phyloP scores from a whole-genome alignment of 2,888 invertebrate genomes.

The Malthinus seriepunctatus region DNA sequence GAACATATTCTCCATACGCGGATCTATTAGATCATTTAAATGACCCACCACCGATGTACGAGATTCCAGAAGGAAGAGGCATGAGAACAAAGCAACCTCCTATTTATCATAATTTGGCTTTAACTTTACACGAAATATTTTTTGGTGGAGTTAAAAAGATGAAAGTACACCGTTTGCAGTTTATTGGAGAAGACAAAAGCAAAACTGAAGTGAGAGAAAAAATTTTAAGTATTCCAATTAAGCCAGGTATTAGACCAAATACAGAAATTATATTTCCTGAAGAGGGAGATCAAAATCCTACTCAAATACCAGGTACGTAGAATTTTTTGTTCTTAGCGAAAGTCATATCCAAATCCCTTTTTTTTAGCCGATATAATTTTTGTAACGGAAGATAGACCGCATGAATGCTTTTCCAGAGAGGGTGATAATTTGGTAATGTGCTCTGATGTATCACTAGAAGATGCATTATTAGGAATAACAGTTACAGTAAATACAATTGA shows the following conservation, averaged over 20 bases:
- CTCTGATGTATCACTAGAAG: conserved; percentile 64
- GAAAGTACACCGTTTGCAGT: conserved; percentile 75
- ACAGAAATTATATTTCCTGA: conserved; percentile 75
- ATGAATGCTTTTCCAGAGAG: conserved; percentile 67
- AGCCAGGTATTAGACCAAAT: conserved; percentile 73
- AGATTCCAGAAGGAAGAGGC: conserved; percentile 63
- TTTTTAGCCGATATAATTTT: conserved; percentile 73
- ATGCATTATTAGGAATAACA: conserved; percentile 72
- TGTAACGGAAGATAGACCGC: conserved; percentile 71
- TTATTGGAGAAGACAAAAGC: conserved; percentile 65
- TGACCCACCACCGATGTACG: conserved; percentile 66
- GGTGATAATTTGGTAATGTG: conserved; percentile 69
- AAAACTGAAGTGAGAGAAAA: conserved; percentile 70
- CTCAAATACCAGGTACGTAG: conserved; percentile 64
- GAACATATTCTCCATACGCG: conserved; percentile 80
- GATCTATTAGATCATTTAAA: conserved; percentile 70
- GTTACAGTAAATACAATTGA: conserved; percentile 72
- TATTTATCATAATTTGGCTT: conserved; percentile 59
- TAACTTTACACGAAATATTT: conserved; percentile 68
- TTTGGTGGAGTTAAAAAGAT: conserved; percentile 81
- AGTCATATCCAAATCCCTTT: neutral
- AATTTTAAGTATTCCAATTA: conserved; percentile 73
- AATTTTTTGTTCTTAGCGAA: neutral
- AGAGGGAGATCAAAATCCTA: conserved; percentile 79
- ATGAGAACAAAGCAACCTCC: conserved; percentile 66